phyloP scores from a whole-genome alignment of 2,113 vertebrate genomes.

The Rattus norvegicus region GRCr8 NC_086039.1:105795001-105795500 shows the following conservation, averaged over 20 bases:
- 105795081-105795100: not conserved
- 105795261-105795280: not conserved
- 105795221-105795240: not conserved
- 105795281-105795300: not conserved
- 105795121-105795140: not conserved
- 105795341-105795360: not conserved
- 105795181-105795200: not conserved
- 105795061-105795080: not conserved
- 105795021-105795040: not conserved
- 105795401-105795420: not conserved
- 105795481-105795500: not conserved
- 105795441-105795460: not conserved
- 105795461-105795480: not conserved
- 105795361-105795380: not conserved
- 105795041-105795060: not conserved
- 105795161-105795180: not conserved
- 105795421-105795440: not conserved
- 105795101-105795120: not conserved
- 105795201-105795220: not conserved
- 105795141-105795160: not conserved
- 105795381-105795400: not conserved
- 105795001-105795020: not conserved
- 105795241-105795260: not conserved
- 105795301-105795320: not conserved
- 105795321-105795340: not conserved